A percentile compares a stretch with the other conserved stretches of the same genome.
phyloP scores from a whole-genome alignment of 2,113 vertebrate genomes.

The Oryzias melastigma region DNA sequence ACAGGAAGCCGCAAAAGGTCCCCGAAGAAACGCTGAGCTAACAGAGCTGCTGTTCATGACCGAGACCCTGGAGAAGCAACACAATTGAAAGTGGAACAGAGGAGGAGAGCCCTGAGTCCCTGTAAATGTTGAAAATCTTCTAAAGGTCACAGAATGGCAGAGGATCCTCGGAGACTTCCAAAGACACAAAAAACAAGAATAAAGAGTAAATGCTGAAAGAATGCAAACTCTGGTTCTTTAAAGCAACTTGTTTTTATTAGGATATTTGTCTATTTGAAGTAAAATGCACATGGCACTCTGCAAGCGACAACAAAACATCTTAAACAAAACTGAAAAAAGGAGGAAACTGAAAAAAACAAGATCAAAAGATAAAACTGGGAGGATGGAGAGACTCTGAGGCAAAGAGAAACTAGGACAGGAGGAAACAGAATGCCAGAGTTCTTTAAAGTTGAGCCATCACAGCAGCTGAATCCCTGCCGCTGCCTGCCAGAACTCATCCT shows the following conservation, averaged over 20 bases:
- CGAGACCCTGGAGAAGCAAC: slow-evolving; percentile 6
- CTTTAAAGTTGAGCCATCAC: slow-evolving; percentile 59
- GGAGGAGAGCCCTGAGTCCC: slow-evolving; percentile 1
- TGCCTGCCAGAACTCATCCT: slow-evolving; percentile 43
- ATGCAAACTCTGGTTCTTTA: no score
- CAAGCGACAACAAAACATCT: no score
- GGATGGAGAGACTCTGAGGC: slow-evolving; percentile 22
- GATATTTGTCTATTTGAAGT: background rate
- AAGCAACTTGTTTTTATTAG: slow-evolving; percentile 5
- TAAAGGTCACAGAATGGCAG: slow-evolving; percentile 31
- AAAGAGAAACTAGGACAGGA: slow-evolving; percentile 47
- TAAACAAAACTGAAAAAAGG: slow-evolving; percentile 1
- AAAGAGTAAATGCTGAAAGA: background rate
- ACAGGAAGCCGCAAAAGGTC: slow-evolving; percentile 13
- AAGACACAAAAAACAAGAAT: background rate
- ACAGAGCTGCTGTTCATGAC: slow-evolving; percentile 15
- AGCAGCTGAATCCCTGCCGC: slow-evolving; percentile 28
- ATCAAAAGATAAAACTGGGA: slow-evolving; percentile 32
- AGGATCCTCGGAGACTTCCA: slow-evolving; percentile 10
- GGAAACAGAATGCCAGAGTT: slow-evolving; percentile 28
- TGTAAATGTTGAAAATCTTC: slow-evolving; percentile 37
- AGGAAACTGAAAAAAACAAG: slow-evolving; percentile 22
- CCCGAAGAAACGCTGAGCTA: slow-evolving; percentile 11
- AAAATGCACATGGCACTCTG: background rate
- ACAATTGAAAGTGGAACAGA: slow-evolving; percentile 14